Conservation (phyloP, 2,888 invertebrate genomes). For the Lissonota sp. region DNA sequence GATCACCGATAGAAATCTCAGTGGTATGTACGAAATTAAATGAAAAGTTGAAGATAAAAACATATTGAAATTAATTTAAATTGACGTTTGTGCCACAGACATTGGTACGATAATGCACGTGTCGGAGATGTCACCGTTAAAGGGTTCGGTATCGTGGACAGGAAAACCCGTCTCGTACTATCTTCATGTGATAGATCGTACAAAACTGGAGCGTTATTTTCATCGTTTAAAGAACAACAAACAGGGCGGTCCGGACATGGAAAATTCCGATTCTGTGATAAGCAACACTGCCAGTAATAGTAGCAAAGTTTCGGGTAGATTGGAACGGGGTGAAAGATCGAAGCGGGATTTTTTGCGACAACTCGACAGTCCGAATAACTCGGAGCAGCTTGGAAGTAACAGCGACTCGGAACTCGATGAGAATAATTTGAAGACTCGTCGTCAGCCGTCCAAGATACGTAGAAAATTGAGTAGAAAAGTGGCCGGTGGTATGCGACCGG, state of each 20-base stretch:
- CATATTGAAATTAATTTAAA: background rate
- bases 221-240: conserved; percentile 93
- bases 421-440: conserved; percentile 75
- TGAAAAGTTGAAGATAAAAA: background rate
- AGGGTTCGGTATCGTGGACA: conserved; percentile 99
- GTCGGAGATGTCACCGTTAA: conserved; percentile 96
- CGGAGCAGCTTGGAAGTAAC: conserved; percentile 79
- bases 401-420: conserved; percentile 82
- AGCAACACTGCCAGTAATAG: conserved; percentile 83
- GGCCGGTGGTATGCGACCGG: conserved; percentile 74
- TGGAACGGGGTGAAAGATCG: conserved; percentile 83
- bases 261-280: conserved; percentile 83
- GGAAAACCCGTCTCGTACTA: conserved; percentile 99
- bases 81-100: conserved; percentile 85
- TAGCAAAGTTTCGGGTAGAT: conserved; percentile 78
- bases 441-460: conserved; percentile 79
- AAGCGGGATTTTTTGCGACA: conserved; percentile 85
- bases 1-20: conserved; percentile 98
- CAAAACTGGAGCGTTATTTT: conserved; percentile 98
- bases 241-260: conserved; percentile 78
- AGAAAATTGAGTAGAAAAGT: conserved; percentile 79
- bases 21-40: conserved; percentile 85
- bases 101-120: conserved; percentile 99
- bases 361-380: conserved; percentile 83
- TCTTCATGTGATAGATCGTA: conserved; percentile 98